phyloP scores from a whole-genome alignment of 2,113 vertebrate genomes.

The Poecilia latipinna region DNA sequence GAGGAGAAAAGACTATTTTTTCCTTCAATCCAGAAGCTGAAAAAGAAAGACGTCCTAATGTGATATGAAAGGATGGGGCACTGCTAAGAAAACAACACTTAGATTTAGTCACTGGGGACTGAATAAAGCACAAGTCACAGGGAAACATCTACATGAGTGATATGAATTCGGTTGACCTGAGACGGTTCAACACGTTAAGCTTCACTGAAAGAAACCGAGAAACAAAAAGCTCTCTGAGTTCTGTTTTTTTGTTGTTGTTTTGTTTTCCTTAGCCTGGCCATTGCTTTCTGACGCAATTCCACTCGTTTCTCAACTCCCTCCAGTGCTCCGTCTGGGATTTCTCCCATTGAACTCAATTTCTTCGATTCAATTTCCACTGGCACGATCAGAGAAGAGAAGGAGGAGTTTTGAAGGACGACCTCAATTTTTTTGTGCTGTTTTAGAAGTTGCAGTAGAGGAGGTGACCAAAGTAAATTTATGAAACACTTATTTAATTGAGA shows the following conservation, averaged over 20 bases:
- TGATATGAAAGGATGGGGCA: conserved; percentile 18
- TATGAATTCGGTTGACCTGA: conserved; percentile 9
- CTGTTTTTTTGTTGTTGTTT: background rate
- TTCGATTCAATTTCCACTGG: too few relatives aligned
- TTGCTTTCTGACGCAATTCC: too few relatives aligned
- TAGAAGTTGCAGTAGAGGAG: too few relatives aligned
- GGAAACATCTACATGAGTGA: conserved; percentile 12
- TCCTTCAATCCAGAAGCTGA: background rate
- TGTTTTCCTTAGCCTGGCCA: too few relatives aligned
- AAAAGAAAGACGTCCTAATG: conserved; percentile 19
- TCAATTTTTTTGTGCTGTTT: too few relatives aligned
- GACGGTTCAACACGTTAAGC: conserved; percentile 20
- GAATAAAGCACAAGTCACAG: conserved; percentile 13
- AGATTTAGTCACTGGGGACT: conserved; percentile 5
- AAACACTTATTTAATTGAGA: too few relatives aligned
- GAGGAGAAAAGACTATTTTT: background rate
- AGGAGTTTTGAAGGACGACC: too few relatives aligned
- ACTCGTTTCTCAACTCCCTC: too few relatives aligned
- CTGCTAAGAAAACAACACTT: conserved; percentile 19
- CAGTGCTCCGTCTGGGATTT: too few relatives aligned
- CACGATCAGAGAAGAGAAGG: too few relatives aligned
- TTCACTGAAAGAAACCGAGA: conserved; percentile 10
- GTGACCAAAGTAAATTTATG: too few relatives aligned
- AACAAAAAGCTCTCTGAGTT: background rate
- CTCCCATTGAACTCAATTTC: too few relatives aligned